Evolutionary conservation across 2,888 invertebrate genomes (phyloP).

Genomic region (Leptopilina drosophilae): DNA sequence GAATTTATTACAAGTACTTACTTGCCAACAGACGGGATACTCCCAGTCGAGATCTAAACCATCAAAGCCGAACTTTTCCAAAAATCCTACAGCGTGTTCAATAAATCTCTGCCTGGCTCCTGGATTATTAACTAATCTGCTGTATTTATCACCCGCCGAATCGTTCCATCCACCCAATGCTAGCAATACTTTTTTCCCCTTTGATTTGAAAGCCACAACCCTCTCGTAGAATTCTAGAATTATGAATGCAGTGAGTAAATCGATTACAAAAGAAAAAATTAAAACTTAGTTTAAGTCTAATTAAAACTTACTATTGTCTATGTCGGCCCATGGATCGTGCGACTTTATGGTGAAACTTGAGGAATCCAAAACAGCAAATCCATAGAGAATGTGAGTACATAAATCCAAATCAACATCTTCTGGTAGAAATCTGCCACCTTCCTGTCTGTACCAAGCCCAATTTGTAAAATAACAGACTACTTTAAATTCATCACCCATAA

Average conservation of each 20-base stretch:
- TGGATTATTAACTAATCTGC: conserved; percentile 86
- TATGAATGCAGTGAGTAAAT: neutral
- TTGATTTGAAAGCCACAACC: conserved; percentile 85
- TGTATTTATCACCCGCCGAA: conserved; percentile 91
- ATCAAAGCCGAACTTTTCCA: conserved; percentile 89
- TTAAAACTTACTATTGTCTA: conserved; percentile 86
- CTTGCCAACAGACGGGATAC: conserved; percentile 94
- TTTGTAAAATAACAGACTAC: conserved; percentile 95
- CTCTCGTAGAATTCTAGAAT: conserved; percentile 89
- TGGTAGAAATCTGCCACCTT: conserved; percentile 88
- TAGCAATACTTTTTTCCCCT: conserved; percentile 88
- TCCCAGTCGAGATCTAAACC: conserved; percentile 97
- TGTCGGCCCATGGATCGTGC: conserved; percentile 92
- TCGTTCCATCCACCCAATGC: conserved; percentile 98
- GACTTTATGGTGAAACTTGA: conserved; percentile 87
- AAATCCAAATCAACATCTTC: conserved; percentile 89
- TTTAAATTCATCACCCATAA: conserved; percentile 79
- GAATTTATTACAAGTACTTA: conserved; percentile 55
- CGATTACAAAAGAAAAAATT: too few species aligned
- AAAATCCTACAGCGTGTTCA: conserved; percentile 86
- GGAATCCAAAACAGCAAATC: conserved; percentile 91
- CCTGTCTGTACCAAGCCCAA: conserved; percentile 96
- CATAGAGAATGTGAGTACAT: conserved; percentile 95
- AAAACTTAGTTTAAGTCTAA: too few species aligned
- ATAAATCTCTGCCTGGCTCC: conserved; percentile 86